phyloP scores from a whole-genome alignment of 2,888 invertebrate genomes.

The Tetranychus truncatus region DNA sequence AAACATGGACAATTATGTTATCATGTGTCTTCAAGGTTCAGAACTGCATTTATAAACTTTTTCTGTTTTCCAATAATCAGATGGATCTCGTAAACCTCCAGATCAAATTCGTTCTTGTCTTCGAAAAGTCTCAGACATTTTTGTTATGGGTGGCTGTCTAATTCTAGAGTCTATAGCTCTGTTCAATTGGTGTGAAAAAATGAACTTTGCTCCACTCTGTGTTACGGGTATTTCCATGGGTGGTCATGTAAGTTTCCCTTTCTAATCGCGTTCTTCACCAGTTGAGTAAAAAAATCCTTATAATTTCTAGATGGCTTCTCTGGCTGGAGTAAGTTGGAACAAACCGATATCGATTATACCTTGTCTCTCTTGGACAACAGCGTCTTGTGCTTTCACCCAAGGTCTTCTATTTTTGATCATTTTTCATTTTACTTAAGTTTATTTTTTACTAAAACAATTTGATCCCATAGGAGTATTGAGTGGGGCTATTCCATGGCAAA shows the following conservation, averaged over 20 bases:
- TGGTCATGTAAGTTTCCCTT: slow-evolving; percentile 52
- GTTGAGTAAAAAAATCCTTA: not conserved
- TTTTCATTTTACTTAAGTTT: not conserved
- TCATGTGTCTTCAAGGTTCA: no score
- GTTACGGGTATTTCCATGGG: slow-evolving; percentile 94
- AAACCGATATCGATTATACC: slow-evolving; percentile 82
- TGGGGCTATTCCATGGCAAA: slow-evolving; percentile 79
- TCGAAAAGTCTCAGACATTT: slow-evolving; percentile 86
- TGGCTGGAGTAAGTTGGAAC: slow-evolving; percentile 88
- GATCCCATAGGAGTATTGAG: slow-evolving; percentile 43
- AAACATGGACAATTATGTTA: no score
- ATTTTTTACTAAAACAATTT: slow-evolving; percentile 11
- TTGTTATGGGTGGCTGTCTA: slow-evolving; percentile 94
- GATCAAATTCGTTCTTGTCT: slow-evolving; percentile 58
- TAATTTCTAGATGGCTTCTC: slow-evolving; percentile 69
- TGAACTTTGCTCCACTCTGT: slow-evolving; percentile 79
- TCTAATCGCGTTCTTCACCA: not conserved
- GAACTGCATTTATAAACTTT: not conserved
- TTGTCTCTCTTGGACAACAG: slow-evolving; percentile 92
- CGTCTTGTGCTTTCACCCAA: slow-evolving; percentile 81
- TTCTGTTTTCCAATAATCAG: slow-evolving; percentile 20
- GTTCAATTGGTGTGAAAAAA: slow-evolving; percentile 76
- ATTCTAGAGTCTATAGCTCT: slow-evolving; percentile 78
- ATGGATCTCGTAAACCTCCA: slow-evolving; percentile 44
- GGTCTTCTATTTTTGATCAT: slow-evolving; percentile 15